Base-by-base conservation (phyloP, 2,113 vertebrate genomes). In the Calypte anna region DNA sequence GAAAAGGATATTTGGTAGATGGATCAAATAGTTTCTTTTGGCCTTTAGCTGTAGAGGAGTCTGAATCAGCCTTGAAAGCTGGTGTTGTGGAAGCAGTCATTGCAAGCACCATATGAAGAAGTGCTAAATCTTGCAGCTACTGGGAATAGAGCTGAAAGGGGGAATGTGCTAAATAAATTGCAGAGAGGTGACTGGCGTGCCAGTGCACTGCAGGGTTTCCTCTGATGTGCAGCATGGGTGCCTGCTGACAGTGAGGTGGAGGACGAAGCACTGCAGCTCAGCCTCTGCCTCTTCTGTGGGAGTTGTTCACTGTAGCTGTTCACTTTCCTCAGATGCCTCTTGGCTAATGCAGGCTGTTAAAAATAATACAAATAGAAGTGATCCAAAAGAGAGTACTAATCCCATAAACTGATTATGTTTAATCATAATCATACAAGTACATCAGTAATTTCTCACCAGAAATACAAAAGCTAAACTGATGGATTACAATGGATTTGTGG, bases 401-500 rank as follows among this genome's bases (percentile, higher is more conserved):
- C 28, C 44, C 46, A 40, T 33, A 33, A 33, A 33, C 33, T 33
- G 33, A 33, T 33, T 33, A 83, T 77, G 57, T 81, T 75, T 79
- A 48, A 55, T 93, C 57, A 38, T 79, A 46, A 68, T 68, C 55
- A 55, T 86, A 31, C 14, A 38, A 38, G 25, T 79, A 76, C 7
- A 82, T 79, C 48, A 69, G 44, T 64, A 59, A 77, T 92, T 94
- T 85, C 44, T 88, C 48, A 67, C 53, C 31, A 91, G 81, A 95
- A 94, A 70, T 50, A 36, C 27, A 50, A 89, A 62, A n/a, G 54
- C 33, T 50, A 76, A 93, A 93, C 22, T n/a, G 59, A 36, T 0
- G 9, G 82, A 83, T 83, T 94, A 69, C 5, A 31, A 21, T 91
- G 76, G 79, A 90, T 93, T 93, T 96, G 51, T 38, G 57, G 81